These are phyloP conservation scores for Linnaemya tessellans DNA, from an alignment of 2,888 invertebrate species.

Conservation along the genomic window DNA sequence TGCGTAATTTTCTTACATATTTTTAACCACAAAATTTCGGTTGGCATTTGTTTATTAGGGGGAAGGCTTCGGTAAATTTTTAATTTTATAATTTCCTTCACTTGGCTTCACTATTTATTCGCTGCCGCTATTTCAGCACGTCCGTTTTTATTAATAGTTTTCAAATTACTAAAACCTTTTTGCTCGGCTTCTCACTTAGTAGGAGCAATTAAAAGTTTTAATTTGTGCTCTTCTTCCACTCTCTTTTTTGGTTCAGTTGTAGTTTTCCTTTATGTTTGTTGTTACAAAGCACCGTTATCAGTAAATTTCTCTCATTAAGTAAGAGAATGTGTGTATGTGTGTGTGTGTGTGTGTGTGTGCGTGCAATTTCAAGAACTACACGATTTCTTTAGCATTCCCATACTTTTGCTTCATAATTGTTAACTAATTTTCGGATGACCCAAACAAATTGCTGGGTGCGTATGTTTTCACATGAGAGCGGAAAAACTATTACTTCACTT, in stretches of 20 bases:
- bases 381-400: neutral
- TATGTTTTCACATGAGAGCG: slow-evolving; percentile 14
- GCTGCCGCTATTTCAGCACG: slow-evolving; percentile 40
- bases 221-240: neutral
- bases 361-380: neutral
- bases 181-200: neutral
- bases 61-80: neutral
- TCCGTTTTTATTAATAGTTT: slow-evolving; percentile 63
- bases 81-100: neutral
- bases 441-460: neutral
- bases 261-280: neutral
- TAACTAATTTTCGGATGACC: slow-evolving; percentile 30
- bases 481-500: slow-evolving; percentile 65
- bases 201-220: slow-evolving; percentile 1
- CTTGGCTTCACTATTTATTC: slow-evolving; percentile 9
- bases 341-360: too few relatives aligned
- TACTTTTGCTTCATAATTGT: slow-evolving; percentile 3
- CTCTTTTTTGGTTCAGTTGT: slow-evolving; percentile 10
- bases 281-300: slow-evolving; percentile 40
- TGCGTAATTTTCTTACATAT: neutral
- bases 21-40: neutral
- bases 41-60: neutral
- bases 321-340: slow-evolving; percentile 5
- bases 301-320: slow-evolving; percentile 18
- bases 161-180: slow-evolving; percentile 54